Evolutionary conservation across 1,140 invertebrate species (phyloP).

Genomic region (Berghia stephanieae): DNA sequence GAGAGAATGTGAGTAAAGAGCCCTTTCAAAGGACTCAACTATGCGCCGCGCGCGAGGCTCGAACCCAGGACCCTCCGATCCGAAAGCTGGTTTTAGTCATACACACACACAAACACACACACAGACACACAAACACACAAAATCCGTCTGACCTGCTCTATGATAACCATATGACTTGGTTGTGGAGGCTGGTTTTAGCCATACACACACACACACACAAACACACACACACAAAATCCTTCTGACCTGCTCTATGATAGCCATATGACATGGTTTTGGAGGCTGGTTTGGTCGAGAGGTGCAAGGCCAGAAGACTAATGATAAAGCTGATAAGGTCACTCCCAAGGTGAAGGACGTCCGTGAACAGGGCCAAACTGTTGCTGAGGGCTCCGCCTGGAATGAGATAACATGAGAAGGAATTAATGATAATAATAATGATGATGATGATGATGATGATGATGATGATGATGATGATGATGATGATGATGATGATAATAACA

Average conservation of each 20-base stretch:
- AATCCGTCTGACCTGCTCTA: constrained; percentile 86
- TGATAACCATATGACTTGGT: constrained; percentile 90
- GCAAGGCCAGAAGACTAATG: constrained; percentile 94
- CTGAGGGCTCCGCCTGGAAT: constrained; percentile 85
- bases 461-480: constrained; percentile 4
- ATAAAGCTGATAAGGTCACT: constrained; percentile 97
- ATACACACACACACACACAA: background rate
- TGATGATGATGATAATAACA: background rate
- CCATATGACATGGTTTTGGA: constrained; percentile 85
- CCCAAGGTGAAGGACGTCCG: constrained; percentile 95
- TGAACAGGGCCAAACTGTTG: constrained; percentile 93
- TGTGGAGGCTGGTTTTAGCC: too few relatives aligned
- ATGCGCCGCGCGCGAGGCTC: too few relatives aligned
- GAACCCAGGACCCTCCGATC: too few relatives aligned
- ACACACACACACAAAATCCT: constrained; percentile 57
- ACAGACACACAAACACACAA: constrained; percentile 17
- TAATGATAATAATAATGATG: background rate
- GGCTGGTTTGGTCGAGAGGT: constrained; percentile 86
- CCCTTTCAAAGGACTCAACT: too few relatives aligned
- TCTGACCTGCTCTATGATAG: constrained; percentile 92
- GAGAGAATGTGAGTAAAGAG: too few relatives aligned
- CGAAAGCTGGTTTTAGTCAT: too few relatives aligned
- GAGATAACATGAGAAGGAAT: background rate
- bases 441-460: background rate
- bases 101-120: background rate